Base-by-base conservation (phyloP, 1,140 invertebrate species). In the Caenorhabditis tropicalis region DNA sequence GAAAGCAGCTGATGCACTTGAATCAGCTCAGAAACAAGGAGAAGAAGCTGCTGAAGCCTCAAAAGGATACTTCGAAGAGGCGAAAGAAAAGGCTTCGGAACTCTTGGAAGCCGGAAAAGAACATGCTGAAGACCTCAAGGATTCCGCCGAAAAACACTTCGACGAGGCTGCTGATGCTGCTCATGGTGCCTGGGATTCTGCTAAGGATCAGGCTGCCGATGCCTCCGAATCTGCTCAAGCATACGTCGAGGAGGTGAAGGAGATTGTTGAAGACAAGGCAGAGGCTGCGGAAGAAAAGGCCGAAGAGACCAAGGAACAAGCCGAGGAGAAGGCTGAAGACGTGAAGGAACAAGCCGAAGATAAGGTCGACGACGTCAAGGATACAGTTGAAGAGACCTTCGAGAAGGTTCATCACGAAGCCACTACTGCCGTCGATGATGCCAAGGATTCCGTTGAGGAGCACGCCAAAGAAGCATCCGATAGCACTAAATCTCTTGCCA, bases 361-460 rank as follows among this genome's bases (percentile, higher is more conserved):
- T 0, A 33, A 70, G 19, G 31, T 33, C 39, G 21, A 24, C 9
- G 60, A 70, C 19, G 60, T 27, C 4, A n/a, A n/a, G 24, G 19
- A 70, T 36, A 21, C 65, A 24, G 65, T 29, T 43, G 33, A 74
- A n/a, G 36, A 74, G 36, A 74, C 65, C 27, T 74, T 43, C n/a
- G 29, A 24, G n/a, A 74, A 43, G 36, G 19, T 56, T 56, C 53
- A 56, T 27, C 53, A 56, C 53, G 27, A 21, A 6, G 53, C 21
- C 7, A 56, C 53, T 24, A 56, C 53, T 27, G 53, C 65, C 43
- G 33, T 27, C n/a, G 65, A 24, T 2, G 65, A 31, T 9, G 65
- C 36, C 33, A 9, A 33, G 12, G 65, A 74, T 3, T 21, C 16
- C 12, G 65, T 24, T 43, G 29, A 74, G 29, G n/a, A 74, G 36